Evolutionary conservation across 2,888 invertebrate genomes (phyloP).

Genomic region (Caenorhabditis zanzibari): DNA sequence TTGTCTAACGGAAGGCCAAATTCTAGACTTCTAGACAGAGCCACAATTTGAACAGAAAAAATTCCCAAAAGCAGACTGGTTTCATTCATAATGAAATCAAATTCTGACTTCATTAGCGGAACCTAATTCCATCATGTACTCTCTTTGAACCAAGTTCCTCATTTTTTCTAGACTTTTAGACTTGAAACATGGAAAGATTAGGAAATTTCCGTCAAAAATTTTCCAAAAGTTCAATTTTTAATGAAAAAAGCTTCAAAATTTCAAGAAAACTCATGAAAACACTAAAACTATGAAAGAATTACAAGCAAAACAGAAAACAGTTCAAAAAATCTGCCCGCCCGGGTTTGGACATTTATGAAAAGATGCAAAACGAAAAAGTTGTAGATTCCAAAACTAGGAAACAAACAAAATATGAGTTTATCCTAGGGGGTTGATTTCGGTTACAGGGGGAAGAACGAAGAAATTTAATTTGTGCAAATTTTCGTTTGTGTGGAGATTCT

Average conservation of each 20-base stretch:
- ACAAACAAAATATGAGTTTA: conserved; percentile 26
- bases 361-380: background rate
- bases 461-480: conserved; percentile 47
- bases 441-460: background rate
- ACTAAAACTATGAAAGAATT: too few species aligned
- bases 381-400: background rate
- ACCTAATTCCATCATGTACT: background rate
- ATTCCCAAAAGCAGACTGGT: background rate
- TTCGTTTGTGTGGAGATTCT: background rate
- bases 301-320: too few species aligned
- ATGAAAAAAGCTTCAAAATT: too few species aligned
- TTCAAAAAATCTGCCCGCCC: too few species aligned
- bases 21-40: too few species aligned
- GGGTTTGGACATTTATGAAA: too few species aligned
- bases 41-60: background rate
- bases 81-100: background rate
- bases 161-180: too few species aligned
- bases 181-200: too few species aligned
- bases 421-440: background rate
- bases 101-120: background rate
- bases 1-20: too few species aligned
- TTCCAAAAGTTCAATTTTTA: too few species aligned
- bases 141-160: background rate
- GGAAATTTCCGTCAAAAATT: too few species aligned
- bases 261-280: too few species aligned